These are phyloP conservation scores for Rhabdomys pumilio DNA, from an alignment of 2,797 vertebrate species.

Conservation along the genomic window DNA sequence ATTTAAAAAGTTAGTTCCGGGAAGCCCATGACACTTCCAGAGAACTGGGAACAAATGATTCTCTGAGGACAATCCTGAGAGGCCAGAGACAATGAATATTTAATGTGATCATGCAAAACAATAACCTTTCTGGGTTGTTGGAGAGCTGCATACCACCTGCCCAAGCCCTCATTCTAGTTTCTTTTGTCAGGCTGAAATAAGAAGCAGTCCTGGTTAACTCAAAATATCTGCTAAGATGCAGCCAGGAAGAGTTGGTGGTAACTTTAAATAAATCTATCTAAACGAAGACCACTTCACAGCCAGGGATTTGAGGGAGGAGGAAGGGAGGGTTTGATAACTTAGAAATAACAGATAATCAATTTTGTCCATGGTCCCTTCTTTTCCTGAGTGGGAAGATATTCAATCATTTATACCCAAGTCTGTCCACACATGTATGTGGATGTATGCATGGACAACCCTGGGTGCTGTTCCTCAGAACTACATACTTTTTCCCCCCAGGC, in stretches of 20 bases:
- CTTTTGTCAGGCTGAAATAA: conserved; percentile 14
- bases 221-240: not conserved
- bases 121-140: not conserved
- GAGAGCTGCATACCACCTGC: not conserved
- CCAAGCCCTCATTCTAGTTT: not conserved
- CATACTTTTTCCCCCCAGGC: no score
- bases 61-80: not conserved
- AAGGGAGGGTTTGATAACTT: not conserved
- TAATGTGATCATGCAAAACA: not conserved
- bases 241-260: not conserved
- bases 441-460: not conserved
- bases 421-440: not conserved
- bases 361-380: not conserved
- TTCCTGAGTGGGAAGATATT: not conserved
- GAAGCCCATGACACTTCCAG: not conserved
- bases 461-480: not conserved
- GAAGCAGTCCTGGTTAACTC: not conserved
- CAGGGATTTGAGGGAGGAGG: not conserved
- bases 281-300: not conserved
- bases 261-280: not conserved
- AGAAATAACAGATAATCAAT: not conserved
- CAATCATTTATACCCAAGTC: not conserved
- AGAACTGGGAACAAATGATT: conserved; percentile 12
- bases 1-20: not conserved
- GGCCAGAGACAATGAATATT: not conserved